These are phyloP conservation scores for Drosophila formosana DNA, from an alignment of 2,888 invertebrate species.

Conservation along the genomic window DNA sequence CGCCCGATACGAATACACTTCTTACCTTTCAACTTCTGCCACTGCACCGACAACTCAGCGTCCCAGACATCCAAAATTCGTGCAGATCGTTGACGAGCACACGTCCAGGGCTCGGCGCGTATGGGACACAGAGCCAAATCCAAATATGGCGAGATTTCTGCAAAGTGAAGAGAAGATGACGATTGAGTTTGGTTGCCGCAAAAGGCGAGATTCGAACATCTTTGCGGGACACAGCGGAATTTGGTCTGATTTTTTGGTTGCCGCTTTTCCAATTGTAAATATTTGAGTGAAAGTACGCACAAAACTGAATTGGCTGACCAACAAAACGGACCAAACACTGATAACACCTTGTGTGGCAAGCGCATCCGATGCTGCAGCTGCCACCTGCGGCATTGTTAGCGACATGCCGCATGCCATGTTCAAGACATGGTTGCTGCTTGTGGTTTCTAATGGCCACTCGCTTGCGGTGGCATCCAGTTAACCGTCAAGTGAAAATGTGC, in stretches of 20 bases:
- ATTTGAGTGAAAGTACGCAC: conserved; percentile 73
- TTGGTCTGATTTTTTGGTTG: conserved; percentile 61
- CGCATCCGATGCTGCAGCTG: conserved; percentile 11
- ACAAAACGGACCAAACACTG: conserved; percentile 22
- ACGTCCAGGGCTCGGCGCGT: conserved; percentile 86
- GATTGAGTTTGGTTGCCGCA: conserved; percentile 15
- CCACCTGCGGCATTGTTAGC: conserved; percentile 43
- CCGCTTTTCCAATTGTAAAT: conserved; percentile 64
- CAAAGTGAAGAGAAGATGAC: conserved; percentile 8
- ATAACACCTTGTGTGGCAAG: conserved; percentile 57
- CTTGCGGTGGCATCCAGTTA: conserved; percentile 27
- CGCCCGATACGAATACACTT: background rate
- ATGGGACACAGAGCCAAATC: conserved; percentile 87
- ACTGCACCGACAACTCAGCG: conserved; percentile 77
- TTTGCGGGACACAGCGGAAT: conserved; percentile 32
- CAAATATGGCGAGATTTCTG: conserved; percentile 86
- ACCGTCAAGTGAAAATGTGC: conserved; percentile 63
- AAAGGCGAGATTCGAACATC: conserved; percentile 1
- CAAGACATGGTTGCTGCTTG: conserved; percentile 5
- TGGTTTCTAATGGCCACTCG: conserved; percentile 38
- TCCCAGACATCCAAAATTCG: conserved; percentile 85
- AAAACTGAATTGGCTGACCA: conserved; percentile 24
- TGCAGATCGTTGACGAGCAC: conserved; percentile 87
- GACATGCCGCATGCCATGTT: conserved; percentile 37
- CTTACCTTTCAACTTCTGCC: conserved; percentile 84